Percentiles rank a stretch among this genome's conserved stretches.
Evolutionary conservation across 1,140 invertebrate species (phyloP).

Genomic region (Magallana ariakensis): DNA sequence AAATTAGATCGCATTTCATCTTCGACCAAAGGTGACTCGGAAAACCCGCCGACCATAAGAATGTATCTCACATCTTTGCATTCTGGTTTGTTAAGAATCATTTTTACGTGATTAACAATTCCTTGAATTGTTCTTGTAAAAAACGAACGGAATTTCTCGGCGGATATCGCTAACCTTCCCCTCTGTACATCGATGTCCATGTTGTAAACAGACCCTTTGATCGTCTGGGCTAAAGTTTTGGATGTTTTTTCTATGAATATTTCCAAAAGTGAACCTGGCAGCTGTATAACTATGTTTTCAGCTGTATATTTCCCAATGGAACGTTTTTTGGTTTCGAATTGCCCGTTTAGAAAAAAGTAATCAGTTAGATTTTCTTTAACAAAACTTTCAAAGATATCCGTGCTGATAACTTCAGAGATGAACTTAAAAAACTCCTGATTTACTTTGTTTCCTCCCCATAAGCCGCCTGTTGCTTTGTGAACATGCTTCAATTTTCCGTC

Average conservation of each 20-base stretch:
- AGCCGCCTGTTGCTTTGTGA: conserved; percentile 33
- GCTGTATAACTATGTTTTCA: neutral
- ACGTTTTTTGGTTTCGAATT: neutral
- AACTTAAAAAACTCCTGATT: conserved; percentile 9
- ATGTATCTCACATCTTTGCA: conserved; percentile 8
- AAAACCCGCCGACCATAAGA: conserved; percentile 28
- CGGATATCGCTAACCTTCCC: neutral
- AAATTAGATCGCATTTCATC: neutral
- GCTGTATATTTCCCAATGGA: neutral
- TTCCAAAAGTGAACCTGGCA: neutral
- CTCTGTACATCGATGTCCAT: neutral
- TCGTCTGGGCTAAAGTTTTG: neutral
- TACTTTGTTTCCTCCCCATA: conserved; percentile 55
- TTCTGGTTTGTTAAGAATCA: neutral
- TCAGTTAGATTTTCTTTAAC: neutral
- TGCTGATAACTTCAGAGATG: neutral
- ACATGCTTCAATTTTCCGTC: conserved; percentile 35
- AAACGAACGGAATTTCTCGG: neutral
- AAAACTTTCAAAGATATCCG: neutral
- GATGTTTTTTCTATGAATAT: neutral
- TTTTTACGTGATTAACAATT: neutral
- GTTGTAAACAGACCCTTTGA: neutral
- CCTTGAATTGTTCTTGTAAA: neutral
- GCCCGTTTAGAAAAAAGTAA: neutral
- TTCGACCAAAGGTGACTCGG: neutral